These are phyloP conservation scores for Grus americana DNA, from an alignment of 2,113 vertebrate species.

Conservation along the genomic window DNA sequence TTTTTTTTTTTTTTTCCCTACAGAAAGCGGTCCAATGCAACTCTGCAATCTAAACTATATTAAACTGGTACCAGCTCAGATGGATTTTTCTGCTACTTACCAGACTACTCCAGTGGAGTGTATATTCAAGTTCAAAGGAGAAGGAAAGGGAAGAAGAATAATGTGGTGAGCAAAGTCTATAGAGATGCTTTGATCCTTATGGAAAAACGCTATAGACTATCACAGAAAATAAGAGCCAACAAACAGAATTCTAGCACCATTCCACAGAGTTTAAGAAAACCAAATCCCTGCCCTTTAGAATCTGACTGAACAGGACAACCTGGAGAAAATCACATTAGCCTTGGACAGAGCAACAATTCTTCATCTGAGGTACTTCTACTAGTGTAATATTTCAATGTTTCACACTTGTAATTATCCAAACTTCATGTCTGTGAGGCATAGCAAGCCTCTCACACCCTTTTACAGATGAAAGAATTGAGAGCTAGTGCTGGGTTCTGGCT, in stretches of 20 bases:
- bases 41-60: not conserved
- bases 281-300: not conserved
- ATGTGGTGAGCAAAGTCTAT: not conserved
- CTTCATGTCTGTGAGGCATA: not conserved
- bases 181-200: not conserved
- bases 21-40: not conserved
- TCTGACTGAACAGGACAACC: not conserved
- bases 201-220: not conserved
- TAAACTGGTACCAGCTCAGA: not conserved
- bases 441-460: not conserved
- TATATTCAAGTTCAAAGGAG: not conserved
- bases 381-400: not conserved
- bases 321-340: conserved; percentile 2
- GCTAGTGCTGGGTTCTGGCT: not conserved
- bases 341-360: conserved; percentile 24
- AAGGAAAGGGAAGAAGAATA: not conserved
- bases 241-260: not conserved
- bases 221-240: not conserved
- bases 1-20: not conserved
- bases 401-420: not conserved
- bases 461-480: not conserved
- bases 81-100: not conserved
- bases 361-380: not conserved
- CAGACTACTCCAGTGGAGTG: not conserved
- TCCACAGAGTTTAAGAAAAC: not conserved